A percentile compares a stretch with the other conserved stretches of the same genome.
Conservation (phyloP, 2,888 invertebrate genomes). For the Agonopterix heracliana region DNA sequence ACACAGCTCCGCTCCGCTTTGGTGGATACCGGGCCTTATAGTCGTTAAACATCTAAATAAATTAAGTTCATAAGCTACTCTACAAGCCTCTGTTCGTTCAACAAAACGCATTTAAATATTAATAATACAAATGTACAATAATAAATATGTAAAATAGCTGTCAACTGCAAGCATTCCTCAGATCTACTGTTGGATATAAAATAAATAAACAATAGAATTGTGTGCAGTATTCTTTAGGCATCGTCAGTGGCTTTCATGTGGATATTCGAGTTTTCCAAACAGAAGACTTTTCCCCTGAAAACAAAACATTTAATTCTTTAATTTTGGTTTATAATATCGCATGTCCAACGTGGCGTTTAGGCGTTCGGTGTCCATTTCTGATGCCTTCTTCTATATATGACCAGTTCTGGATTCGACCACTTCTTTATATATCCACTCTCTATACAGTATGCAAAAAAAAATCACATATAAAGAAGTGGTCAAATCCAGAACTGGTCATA, state of each 20-base stretch:
- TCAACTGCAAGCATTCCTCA: conserved; percentile 44
- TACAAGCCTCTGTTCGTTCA: conserved; percentile 17
- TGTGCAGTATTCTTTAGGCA: conserved; percentile 24
- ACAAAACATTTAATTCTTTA: background rate
- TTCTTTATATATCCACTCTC: no score
- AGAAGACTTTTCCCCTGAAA: conserved; percentile 65
- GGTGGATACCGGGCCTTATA: no score
- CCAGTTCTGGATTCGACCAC: no score
- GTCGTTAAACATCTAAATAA: no score
- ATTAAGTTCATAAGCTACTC: background rate
- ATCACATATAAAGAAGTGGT: no score
- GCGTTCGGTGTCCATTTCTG: no score
- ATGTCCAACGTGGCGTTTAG: no score
- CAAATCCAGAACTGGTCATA: no score
- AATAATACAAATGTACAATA: conserved; percentile 4
- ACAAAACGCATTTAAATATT: conserved; percentile 1
- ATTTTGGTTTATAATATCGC: no score
- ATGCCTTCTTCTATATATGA: no score
- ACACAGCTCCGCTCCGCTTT: no score
- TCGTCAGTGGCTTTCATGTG: conserved; percentile 51
- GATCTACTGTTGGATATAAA: conserved; percentile 51
- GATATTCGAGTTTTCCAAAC: conserved; percentile 74
- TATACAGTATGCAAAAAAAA: no score
- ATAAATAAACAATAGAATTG: conserved; percentile 38
- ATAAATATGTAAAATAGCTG: conserved; percentile 25